Base-by-base conservation (phyloP, 2,113 vertebrate genomes). In the Pseudorasbora parva region DNA sequence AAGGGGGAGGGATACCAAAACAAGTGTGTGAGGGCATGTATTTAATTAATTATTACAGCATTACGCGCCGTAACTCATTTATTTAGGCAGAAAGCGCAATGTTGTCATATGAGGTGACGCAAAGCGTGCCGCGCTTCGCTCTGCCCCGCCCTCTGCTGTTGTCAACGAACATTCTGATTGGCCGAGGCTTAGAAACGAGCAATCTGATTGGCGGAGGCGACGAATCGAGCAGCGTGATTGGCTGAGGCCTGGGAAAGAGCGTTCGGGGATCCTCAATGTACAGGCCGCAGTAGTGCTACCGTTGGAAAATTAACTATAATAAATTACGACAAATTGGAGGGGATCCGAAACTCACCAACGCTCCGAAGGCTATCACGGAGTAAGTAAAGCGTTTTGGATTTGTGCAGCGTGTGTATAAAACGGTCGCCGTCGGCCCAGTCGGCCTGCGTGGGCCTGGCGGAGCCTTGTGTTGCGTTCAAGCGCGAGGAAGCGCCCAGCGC, bases 231-330 rank as follows among this genome's bases (percentile, higher is more conserved):
- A 92, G 91, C 93, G 93, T 94, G 94, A 95, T 96, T 95, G 95
- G 95, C 72, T 77, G 45, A 82, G 87, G 87, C 87, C 87, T 84
- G 82, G 84, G 78, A 94, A 95, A 94, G 94, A 93, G 91, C 91
- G 93, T 89, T 92, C 92, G 93, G 91, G 93, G 93, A 95, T 94
- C 92, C 93, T 92, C 93, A 93, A 93, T 87, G 93, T 94, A 93
- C 94, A 95, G 94, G 94, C 94, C 94, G 93, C 94, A 94, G 92
- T 92, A 90, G 94, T 91, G 92, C 92, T 93, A 94, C 91, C 89
- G 91, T 93, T 86, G 84, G 87, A 95, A 95, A 94, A 94, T 92
- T 93, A 92, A 94, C 90, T 88, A 87, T 93, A 94, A 93, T 90
- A 92, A 91, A 89, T 89, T 89, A 88, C 90, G 85, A 93, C 89